phyloP scores from a whole-genome alignment of 2,113 vertebrate genomes.

The Tyrannus savana region DNA sequence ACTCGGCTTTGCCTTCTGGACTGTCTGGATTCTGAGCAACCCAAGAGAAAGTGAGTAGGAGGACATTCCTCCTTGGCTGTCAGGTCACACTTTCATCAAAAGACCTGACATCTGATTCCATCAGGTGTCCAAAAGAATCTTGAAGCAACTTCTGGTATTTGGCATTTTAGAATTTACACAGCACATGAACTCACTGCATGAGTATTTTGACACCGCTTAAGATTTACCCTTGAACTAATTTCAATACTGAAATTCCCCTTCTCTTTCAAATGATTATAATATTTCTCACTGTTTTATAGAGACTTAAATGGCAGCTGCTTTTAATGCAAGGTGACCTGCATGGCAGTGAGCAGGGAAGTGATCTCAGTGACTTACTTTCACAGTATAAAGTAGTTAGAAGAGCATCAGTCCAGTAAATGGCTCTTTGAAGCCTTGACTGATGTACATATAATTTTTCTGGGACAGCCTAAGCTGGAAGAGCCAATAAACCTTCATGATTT shows the following conservation, averaged over 20 bases:
- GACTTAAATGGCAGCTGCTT: neutral
- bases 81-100: neutral
- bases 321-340: neutral
- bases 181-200: neutral
- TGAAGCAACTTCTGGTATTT: neutral
- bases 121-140: neutral
- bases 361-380: neutral
- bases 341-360: neutral
- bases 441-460: neutral
- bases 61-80: neutral
- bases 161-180: neutral
- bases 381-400: neutral
- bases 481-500: neutral
- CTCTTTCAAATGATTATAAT: neutral
- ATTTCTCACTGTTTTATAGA: constrained; percentile 10
- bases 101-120: neutral
- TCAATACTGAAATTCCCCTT: neutral
- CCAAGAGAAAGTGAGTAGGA: neutral
- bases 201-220: neutral
- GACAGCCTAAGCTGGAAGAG: neutral
- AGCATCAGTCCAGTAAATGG: neutral
- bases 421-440: neutral
- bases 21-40: neutral
- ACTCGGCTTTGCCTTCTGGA: neutral
- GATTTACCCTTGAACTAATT: neutral